These are phyloP conservation scores for Lapara coniferarum DNA, from an alignment of 2,888 invertebrate species.

Conservation along the genomic window DNA sequence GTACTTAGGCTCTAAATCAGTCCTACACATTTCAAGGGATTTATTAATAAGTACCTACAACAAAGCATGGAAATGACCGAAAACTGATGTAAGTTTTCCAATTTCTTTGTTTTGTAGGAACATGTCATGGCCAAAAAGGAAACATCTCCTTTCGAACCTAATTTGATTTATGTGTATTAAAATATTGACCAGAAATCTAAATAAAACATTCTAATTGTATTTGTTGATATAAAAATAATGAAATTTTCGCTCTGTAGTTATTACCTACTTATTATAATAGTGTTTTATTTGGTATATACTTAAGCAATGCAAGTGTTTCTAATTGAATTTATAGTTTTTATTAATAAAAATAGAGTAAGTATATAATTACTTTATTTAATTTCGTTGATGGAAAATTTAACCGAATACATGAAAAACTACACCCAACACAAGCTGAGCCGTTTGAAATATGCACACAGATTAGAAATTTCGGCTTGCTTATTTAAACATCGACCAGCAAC, in stretches of 20 bases:
- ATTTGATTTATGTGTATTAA: no score
- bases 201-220: neutral
- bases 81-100: no score
- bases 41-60: no score
- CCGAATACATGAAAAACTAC: neutral
- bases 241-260: neutral
- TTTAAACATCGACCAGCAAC: slow-evolving; percentile 9
- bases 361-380: neutral
- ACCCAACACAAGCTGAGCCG: neutral
- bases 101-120: no score
- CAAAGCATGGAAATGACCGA: no score
- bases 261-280: slow-evolving; percentile 2
- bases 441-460: neutral
- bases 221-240: slow-evolving; percentile 12
- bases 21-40: no score
- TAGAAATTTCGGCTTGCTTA: slow-evolving; percentile 13
- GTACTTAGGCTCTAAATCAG: no score
- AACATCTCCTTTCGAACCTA: no score
- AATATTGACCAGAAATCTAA: neutral
- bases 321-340: neutral
- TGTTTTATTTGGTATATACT: slow-evolving; percentile 2
- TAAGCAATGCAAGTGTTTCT: slow-evolving; percentile 1
- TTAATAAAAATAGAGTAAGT: neutral
- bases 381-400: no score
- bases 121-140: no score